Base-by-base conservation (phyloP, 2,888 invertebrate species). In the Teleiodes luculella region DNA sequence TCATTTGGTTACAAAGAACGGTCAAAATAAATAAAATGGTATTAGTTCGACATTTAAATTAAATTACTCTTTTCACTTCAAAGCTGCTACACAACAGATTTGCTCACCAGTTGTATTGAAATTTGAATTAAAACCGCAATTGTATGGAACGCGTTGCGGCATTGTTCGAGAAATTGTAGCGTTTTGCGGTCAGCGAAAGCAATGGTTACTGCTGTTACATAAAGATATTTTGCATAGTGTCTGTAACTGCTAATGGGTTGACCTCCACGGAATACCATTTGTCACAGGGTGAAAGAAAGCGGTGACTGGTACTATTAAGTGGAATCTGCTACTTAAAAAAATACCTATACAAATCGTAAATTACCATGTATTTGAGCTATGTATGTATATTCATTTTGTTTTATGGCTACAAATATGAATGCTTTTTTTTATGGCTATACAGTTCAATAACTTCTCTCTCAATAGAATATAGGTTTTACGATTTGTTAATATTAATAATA, bases 141-240 rank as follows among this genome's bases (percentile, higher is more conserved):
- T 48, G 16, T 24, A 50, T 50, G 13, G 41, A 31, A 31, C 37
- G n/a, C 24, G 36, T 7, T 11, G 20, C 14, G 8, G n/a, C 11
- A 47, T 54, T 54, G 20, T 54, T 41, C 52, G 36, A 55, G 48
- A 58, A 58, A 57, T 46, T 53, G 45, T 51, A 56, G 48, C 45
- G 48, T 35, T 57, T 50, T 58, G 61, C 57, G 61, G 61, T 60
- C 49, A 54, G 60, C 24, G 61, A 61, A 61, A 61, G 61, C 53
- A 30, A n/a, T 10, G 20, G 37, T 52, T 54, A 56, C 46, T 14
- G 36, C 35, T 35, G 52, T 61, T 61, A 57, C 57, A 50, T 61
- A 56, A 58, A 16, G 30, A 54, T 57, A 51, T 60, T 61, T 58
- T 53, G 56, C 45, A 49, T 55, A 52, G 14, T 31, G 48, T 45